Percentiles rank a stretch among this genome's conserved stretches.
These are phyloP conservation scores for Phylloscopus trochilus DNA, from an alignment of 2,113 vertebrate species.

Conservation along the genomic window DNA sequence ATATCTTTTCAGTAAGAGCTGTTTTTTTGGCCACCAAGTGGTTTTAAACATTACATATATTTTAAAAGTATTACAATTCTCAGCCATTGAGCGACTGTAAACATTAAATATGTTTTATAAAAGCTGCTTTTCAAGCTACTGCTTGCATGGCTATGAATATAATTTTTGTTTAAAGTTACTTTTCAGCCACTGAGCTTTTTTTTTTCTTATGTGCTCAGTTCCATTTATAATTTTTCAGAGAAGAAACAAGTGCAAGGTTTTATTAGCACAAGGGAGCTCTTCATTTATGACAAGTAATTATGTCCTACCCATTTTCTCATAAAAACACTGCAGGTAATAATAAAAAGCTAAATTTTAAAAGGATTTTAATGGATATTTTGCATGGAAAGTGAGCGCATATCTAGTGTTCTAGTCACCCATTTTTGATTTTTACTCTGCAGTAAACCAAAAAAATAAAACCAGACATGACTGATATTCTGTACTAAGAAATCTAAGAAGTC, in stretches of 20 bases:
- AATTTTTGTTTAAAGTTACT: conserved; percentile 69
- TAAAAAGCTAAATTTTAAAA: not conserved
- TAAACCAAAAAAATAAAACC: not conserved
- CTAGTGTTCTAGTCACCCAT: not conserved
- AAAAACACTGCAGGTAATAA: conserved; percentile 8
- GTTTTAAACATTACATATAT: conserved; percentile 63
- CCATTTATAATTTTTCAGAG: conserved; percentile 55
- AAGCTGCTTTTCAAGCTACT: conserved; percentile 62
- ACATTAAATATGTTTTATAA: conserved; percentile 73
- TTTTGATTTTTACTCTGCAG: not conserved
- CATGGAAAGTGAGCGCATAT: not conserved
- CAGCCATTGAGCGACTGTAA: conserved; percentile 48
- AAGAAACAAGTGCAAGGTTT: conserved; percentile 36
- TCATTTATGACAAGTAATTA: conserved; percentile 47
- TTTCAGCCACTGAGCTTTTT: conserved; percentile 53
- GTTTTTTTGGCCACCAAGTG: conserved; percentile 21
- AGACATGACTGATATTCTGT: not conserved
- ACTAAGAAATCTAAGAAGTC: not conserved
- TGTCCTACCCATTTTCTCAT: not conserved
- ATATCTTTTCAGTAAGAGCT: conserved; percentile 27
- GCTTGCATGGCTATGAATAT: conserved; percentile 33
- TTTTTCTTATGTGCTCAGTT: conserved; percentile 38
- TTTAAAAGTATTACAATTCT: conserved; percentile 65
- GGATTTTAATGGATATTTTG: not conserved
- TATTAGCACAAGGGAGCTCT: not conserved